phyloP scores from a whole-genome alignment of 64 coral and sea anemone species.

The Anthopleura sola region DNA sequence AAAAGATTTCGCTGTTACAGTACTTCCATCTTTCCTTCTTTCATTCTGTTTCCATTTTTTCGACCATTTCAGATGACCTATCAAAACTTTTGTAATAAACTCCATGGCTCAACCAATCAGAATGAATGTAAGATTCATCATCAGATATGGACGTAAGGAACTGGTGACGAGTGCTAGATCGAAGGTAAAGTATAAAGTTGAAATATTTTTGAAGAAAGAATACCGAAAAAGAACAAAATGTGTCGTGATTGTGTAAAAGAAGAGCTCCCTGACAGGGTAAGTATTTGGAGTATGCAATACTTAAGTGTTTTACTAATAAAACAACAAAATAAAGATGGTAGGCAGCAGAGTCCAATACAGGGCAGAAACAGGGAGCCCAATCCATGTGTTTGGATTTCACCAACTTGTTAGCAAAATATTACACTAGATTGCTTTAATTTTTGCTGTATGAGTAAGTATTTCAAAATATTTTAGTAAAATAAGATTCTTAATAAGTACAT shows the following conservation, averaged over 20 bases:
- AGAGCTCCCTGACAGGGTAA: constrained; percentile 69
- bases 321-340: neutral
- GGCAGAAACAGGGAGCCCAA: neutral
- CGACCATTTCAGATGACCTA: neutral
- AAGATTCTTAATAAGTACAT: no score
- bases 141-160: neutral
- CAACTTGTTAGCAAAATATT: no score
- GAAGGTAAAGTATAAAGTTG: neutral
- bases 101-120: neutral
- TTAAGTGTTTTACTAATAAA: neutral
- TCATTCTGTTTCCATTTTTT: neutral
- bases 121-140: neutral
- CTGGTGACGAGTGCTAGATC: neutral
- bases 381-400: neutral
- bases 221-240: neutral
- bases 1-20: neutral
- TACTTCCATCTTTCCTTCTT: neutral
- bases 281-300: neutral
- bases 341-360: neutral
- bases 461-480: no score
- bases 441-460: no score
- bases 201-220: neutral
- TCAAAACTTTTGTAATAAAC: neutral
- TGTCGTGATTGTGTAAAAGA: constrained; percentile 85
- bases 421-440: no score